Evolutionary conservation across 2,888 invertebrate species (phyloP), one percentile per base, ranked within the genome.

Genomic region (Brenthis hecate): DNA sequence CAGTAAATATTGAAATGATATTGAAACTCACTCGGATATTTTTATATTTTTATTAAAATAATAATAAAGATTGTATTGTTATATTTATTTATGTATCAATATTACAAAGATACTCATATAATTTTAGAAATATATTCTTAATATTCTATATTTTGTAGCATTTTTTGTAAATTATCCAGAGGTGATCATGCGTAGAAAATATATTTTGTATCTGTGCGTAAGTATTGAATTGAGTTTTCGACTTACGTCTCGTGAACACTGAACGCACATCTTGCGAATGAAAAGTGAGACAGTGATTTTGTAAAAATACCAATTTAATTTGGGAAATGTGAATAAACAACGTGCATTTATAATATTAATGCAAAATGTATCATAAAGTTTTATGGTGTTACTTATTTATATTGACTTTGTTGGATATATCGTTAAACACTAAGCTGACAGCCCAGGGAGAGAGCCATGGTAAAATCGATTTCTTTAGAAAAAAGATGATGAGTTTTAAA

Each of bases 391-490:
- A 94, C 89, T 90, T 95, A 88, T 93, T 95, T 91, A 85, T 95
- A 86, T 92, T 95, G 89, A 94, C 94, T 81, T 92, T 95, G 85
- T 89, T 95, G 85, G 94, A 95, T 92, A 93, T 94, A 85, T 94
- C 95, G 76, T 93, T 94, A 80, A 94, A 95, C 87, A 95, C 94
- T 76, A 94, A 94, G 88, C 93, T 95, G 89, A 95, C 95, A 88
- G 94, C 95, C 80, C 95, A 95, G 89, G 95, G 95, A 89, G 95
- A 95, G 89, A 95, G 94, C 91, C 95, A 96, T 94, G 96, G 96
- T 96, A 94, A 94, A 88, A 91, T 91, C 89, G 88, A 91, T 91
- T 85, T 81, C 76, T 76, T 69, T 73, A 8, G 58, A 62, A 8
- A 51, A 58, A 66, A 53, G 61, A 56, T 57, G 36, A 65, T 57